phyloP scores from a whole-genome alignment of 2,113 vertebrate species.

The Bolborhynchus lineola region DNA sequence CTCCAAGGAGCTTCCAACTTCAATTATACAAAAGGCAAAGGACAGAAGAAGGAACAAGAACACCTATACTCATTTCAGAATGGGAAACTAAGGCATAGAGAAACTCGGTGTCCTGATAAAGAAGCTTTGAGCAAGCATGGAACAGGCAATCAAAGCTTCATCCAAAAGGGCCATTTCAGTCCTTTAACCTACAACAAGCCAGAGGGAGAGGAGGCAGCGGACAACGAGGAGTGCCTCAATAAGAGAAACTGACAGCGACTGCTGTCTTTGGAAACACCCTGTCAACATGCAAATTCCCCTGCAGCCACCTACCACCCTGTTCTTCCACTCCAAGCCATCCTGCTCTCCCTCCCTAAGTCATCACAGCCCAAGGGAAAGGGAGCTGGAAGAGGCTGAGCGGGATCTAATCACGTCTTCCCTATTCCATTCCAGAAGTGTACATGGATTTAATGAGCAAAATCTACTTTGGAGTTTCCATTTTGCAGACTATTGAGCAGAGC shows the following conservation, averaged over 20 bases:
- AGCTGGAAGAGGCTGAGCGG: neutral
- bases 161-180: neutral
- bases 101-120: neutral
- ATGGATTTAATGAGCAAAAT: neutral
- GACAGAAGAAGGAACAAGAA: neutral
- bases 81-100: neutral
- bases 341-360: neutral
- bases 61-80: neutral
- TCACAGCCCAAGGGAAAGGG: neutral
- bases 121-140: neutral
- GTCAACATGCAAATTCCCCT: neutral
- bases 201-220: neutral
- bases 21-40: neutral
- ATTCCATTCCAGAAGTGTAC: neutral
- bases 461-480: neutral
- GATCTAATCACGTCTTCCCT: neutral
- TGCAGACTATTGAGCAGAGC: neutral
- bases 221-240: rapidly evolving
- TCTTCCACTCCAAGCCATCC: neutral
- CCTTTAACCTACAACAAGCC: neutral
- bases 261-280: neutral
- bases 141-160: neutral
- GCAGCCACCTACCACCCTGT: too few species aligned
- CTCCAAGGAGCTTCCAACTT: neutral
- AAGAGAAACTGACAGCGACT: neutral